These are phyloP conservation scores for Ctenosaura bakeri DNA, from an alignment of 2,797 vertebrate genomes.

Conservation along the genomic window DNA sequence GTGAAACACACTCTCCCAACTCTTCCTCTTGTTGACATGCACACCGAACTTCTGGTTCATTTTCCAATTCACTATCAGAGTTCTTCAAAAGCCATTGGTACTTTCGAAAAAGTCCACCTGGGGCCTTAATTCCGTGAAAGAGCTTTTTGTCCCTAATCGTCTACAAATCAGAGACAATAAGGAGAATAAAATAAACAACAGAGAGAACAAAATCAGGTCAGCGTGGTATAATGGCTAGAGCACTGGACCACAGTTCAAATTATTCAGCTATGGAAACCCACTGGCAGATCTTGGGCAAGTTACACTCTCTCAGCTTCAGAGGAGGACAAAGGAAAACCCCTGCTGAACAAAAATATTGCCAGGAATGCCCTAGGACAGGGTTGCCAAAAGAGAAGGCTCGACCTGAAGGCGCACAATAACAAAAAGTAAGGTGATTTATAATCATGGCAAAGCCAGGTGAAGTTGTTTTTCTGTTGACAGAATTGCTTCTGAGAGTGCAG, in stretches of 20 bases:
- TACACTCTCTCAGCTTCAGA: no score
- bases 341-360: no score
- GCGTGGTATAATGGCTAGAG: no score
- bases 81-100: constrained; percentile 86
- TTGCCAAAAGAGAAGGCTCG: no score
- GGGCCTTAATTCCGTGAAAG: constrained; percentile 90
- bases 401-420: no score
- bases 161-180: constrained; percentile 59
- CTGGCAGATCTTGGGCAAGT: no score
- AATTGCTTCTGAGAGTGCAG: neutral
- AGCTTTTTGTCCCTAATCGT: constrained; percentile 76
- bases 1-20: fast-evolving
- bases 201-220: neutral
- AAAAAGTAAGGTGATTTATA: no score
- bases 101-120: constrained; percentile 81
- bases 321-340: no score
- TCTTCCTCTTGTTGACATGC: fast-evolving
- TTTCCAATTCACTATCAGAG: neutral
- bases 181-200: neutral
- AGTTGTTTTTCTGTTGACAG: neutral
- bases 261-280: no score
- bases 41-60: neutral
- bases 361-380: no score
- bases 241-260: no score
- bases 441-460: no score